Evolutionary conservation across 2,113 vertebrate species (phyloP), one percentile per base, ranked within the genome.

Genomic region (Cynopterus brachyotis): DNA sequence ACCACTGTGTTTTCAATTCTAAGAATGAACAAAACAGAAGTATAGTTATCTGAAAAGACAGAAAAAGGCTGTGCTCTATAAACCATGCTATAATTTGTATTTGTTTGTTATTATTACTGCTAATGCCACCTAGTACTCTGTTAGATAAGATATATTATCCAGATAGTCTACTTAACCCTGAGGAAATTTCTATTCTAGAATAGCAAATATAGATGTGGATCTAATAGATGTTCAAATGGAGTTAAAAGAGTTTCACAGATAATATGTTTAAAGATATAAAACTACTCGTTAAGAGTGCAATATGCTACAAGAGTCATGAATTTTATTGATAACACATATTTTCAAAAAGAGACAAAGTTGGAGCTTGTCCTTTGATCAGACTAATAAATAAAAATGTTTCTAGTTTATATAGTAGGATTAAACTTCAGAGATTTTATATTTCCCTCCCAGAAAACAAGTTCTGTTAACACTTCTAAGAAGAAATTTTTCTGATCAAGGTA

Each of bases 1-100:
- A 2, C 32, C 92, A 60, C 80, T 82, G 84, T 89, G 50, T 45
- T 96, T 96, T 94, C 26, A 82, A 12, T 76, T 70, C 72, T 75
- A 67, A 96, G 92, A 94, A 82, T 19, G 78, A 97, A 89, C 37
- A 75, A 57, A 94, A 84, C 70, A 69, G n/a, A 92, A 89, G 35
- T 35, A 5, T 35, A 45, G 35, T 42, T 88, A 67, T 91, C 79
- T 81, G 84, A 69, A 94, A 93, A 80, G 60, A 85, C 22, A 87
- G 59, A 89, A 93, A 88, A 72, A 93, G 19, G 5, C 81, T 92
- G 2, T 76, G 62, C 47, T 88, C 17, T 75, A 53, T 70, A 70
- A 94, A 92, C 86, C 78, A 40, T 32, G 20, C 59, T 73, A 47
- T 32, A n/a, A 66, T 87, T 69, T 86, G 24, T 45, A 20, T 42